phyloP scores from a whole-genome alignment of 2,797 vertebrate species.

The Apogon hyalosoma region DNA sequence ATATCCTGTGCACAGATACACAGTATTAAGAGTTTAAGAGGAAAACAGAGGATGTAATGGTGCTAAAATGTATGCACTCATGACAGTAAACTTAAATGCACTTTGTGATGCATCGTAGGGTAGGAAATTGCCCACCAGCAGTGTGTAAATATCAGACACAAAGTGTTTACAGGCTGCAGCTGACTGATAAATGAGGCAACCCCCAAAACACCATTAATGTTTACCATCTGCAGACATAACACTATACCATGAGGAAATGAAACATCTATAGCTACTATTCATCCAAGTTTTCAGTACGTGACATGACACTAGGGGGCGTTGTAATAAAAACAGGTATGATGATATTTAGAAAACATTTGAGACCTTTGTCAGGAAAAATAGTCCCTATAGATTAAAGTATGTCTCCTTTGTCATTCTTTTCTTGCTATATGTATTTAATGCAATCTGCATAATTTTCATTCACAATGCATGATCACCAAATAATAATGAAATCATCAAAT shows the following conservation, averaged over 20 bases:
- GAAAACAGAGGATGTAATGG: background rate
- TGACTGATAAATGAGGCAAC: conserved; percentile 19
- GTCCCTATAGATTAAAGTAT: background rate
- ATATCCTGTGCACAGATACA: conserved; percentile 36
- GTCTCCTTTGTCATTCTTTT: background rate
- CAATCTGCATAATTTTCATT: conserved; percentile 3
- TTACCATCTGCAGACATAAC: conserved; percentile 6
- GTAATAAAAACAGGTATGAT: conserved; percentile 13
- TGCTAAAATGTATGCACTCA: conserved; percentile 1
- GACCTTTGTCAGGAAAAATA: background rate
- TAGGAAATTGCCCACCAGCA: background rate
- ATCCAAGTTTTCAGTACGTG: conserved; percentile 5
- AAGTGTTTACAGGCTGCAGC: conserved; percentile 25
- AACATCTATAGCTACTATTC: conserved; percentile 1
- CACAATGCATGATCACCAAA: background rate
- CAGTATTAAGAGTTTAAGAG: background rate
- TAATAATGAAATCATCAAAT: background rate
- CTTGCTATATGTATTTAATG: background rate
- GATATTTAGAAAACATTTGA: conserved; percentile 29
- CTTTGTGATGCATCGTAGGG: background rate
- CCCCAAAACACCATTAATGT: conserved; percentile 24
- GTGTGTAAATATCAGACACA: background rate
- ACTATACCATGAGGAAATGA: conserved; percentile 4
- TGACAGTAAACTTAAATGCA: no score
- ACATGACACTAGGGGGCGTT: conserved; percentile 26